Percentiles rank a stretch among this genome's conserved stretches.
Conservation (phyloP, 2,113 vertebrate genomes). For the Drymodes brunneopygia region DNA sequence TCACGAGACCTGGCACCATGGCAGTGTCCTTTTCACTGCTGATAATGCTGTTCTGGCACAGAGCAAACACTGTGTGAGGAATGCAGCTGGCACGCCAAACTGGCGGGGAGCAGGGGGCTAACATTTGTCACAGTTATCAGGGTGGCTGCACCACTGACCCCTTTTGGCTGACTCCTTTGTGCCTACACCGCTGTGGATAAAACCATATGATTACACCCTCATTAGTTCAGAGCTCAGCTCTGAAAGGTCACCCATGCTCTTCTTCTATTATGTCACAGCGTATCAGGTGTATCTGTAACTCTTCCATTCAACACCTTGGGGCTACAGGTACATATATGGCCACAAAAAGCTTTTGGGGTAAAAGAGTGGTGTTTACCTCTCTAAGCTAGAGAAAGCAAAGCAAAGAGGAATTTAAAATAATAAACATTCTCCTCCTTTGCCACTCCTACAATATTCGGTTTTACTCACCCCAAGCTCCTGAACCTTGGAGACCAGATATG, state of each 20-base stretch:
- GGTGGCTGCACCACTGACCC: neutral
- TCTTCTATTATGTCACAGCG: neutral
- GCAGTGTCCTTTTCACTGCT: conserved; percentile 36
- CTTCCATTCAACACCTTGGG: neutral
- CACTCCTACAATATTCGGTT: neutral
- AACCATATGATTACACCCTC: neutral
- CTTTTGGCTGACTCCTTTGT: neutral
- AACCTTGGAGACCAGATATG: neutral
- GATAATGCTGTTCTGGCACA: neutral
- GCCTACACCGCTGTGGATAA: neutral
- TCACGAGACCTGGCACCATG: neutral
- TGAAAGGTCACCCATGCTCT: neutral
- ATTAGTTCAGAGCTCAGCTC: neutral
- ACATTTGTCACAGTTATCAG: neutral
- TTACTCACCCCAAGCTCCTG: neutral
- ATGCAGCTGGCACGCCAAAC: neutral
- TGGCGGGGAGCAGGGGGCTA: neutral
- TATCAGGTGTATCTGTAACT: neutral
- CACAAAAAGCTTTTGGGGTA: neutral
- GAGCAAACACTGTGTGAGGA: neutral
- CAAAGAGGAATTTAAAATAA: neutral
- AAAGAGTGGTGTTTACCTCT: neutral
- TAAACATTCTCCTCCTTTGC: neutral
- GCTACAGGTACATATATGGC: neutral
- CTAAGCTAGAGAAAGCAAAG: neutral